These are phyloP conservation scores for Merops nubicus DNA, from an alignment of 2,113 vertebrate species.

Conservation along the genomic window DNA sequence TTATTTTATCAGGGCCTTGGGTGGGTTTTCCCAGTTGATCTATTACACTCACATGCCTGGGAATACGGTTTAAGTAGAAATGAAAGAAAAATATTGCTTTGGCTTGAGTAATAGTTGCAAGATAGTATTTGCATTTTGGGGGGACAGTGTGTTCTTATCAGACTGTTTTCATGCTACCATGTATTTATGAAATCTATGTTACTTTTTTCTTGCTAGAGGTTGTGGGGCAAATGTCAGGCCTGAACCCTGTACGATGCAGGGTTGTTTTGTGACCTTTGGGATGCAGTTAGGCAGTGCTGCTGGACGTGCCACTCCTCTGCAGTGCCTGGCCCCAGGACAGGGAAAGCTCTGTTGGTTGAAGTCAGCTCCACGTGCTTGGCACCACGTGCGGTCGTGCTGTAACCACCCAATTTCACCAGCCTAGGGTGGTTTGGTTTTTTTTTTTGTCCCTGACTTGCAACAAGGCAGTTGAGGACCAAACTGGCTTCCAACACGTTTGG, in stretches of 20 bases:
- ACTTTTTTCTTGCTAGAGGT: neutral
- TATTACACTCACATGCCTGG: fast-evolving
- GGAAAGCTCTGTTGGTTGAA: neutral
- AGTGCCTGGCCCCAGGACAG: neutral
- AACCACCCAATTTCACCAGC: neutral
- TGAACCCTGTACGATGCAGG: fast-evolving
- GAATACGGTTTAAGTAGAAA: neutral
- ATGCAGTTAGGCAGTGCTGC: neutral
- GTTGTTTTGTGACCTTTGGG: neutral
- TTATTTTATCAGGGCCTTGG: neutral
- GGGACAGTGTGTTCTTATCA: neutral
- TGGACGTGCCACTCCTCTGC: neutral
- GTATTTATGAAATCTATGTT: neutral
- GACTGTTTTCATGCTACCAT: fast-evolving
- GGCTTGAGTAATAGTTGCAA: neutral
- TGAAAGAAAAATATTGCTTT: neutral
- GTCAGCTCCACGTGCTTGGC: neutral
- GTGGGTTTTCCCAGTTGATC: neutral
- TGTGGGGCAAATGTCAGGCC: neutral
- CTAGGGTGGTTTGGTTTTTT: neutral
- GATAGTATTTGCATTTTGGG: neutral
- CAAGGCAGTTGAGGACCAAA: neutral
- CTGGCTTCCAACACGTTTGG: fast-evolving
- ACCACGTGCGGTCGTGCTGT: neutral
- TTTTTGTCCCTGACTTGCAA: neutral